These are phyloP conservation scores for Heliopora coerulea DNA, from an alignment of 92 coral and sea anemone species.

Conservation along the genomic window DNA sequence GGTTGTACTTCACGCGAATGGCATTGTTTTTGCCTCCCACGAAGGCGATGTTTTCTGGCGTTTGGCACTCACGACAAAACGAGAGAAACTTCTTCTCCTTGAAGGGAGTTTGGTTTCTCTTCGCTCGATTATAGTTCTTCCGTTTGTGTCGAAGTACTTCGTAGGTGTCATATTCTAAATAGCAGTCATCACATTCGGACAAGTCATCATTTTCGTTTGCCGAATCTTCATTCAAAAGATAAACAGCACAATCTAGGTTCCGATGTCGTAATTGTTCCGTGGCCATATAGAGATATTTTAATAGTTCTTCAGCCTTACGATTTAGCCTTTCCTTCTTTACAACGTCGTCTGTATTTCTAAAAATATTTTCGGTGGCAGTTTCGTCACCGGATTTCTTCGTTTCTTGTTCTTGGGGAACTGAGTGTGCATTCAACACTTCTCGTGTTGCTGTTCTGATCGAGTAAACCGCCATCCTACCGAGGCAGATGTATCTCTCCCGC, in stretches of 20 bases:
- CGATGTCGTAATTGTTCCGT: not conserved
- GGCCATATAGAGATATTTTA: constrained; percentile 1
- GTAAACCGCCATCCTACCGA: not conserved
- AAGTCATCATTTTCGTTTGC: constrained; percentile 9
- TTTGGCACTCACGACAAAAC: constrained; percentile 18
- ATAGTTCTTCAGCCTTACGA: constrained; percentile 6
- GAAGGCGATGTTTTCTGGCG: not conserved
- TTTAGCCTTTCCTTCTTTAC: not conserved
- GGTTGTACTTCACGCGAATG: constrained; percentile 3
- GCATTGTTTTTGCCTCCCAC: constrained; percentile 16
- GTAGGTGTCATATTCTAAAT: constrained; percentile 12
- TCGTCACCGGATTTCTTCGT: not conserved
- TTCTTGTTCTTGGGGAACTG: not conserved
- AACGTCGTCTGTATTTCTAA: not conserved
- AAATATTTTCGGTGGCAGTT: not conserved
- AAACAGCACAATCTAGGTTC: not conserved
- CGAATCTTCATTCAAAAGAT: not conserved
- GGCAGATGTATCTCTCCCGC: not conserved
- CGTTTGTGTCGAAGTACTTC: not conserved
- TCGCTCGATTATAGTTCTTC: not conserved
- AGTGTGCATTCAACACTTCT: not conserved
- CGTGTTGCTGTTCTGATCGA: not conserved
- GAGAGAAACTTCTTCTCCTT: constrained; percentile 18
- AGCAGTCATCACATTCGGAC: constrained; percentile 10
- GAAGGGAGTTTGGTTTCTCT: not conserved